These are phyloP conservation scores for Diachrysia chrysitis DNA, from an alignment of 2,888 invertebrate genomes.

Conservation along the genomic window DNA sequence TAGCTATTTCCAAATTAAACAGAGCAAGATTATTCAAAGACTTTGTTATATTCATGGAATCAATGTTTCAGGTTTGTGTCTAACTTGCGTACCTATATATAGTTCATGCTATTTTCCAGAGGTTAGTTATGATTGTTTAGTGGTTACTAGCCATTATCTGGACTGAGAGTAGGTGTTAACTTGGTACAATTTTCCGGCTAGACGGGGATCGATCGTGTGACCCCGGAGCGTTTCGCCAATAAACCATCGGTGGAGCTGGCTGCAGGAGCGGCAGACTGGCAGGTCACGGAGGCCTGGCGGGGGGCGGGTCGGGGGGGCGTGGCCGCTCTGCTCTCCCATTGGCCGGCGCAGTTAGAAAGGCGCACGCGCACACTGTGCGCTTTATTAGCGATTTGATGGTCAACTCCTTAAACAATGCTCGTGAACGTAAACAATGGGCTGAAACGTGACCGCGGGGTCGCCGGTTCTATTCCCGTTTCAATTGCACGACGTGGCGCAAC, in stretches of 20 bases:
- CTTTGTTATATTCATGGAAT: not conserved
- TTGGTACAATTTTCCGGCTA: constrained; percentile 35
- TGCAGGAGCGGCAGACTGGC: constrained; percentile 22
- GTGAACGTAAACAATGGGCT: constrained; percentile 69
- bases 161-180: constrained; percentile 42
- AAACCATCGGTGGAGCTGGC: constrained; percentile 43
- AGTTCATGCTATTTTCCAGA: not conserved
- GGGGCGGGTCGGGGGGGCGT: constrained; percentile 55
- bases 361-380: constrained; percentile 52
- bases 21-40: not conserved
- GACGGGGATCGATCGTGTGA: constrained; percentile 49
- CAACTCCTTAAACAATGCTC: constrained; percentile 62
- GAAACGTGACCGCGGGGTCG: constrained; percentile 71
- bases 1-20: not conserved
- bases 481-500: constrained; percentile 58
- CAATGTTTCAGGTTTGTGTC: not conserved
- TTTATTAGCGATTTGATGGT: constrained; percentile 61
- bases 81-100: not conserved
- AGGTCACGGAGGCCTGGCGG: constrained; percentile 38
- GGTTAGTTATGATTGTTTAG: not conserved
- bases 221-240: constrained; percentile 48
- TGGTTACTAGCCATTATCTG: constrained; percentile 14
- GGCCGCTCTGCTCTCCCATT: constrained; percentile 51
- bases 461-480: constrained; percentile 63
- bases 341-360: constrained; percentile 60